Percentiles rank a stretch among this genome's conserved stretches.
These are phyloP conservation scores for Dasyprocta punctata DNA, from an alignment of 2,113 vertebrate species.

Conservation along the genomic window DNA sequence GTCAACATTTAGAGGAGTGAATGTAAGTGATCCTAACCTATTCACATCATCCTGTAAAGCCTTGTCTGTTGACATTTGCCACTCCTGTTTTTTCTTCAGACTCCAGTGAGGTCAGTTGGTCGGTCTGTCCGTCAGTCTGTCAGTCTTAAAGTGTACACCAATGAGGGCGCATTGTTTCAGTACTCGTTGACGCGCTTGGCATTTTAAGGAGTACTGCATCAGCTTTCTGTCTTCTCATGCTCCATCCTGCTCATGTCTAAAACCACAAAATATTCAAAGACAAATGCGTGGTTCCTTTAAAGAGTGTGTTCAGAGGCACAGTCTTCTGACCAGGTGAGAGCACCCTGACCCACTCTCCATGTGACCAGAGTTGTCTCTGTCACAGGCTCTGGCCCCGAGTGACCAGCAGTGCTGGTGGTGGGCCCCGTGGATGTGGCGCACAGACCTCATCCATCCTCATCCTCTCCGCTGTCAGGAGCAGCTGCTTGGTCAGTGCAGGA, in stretches of 20 bases:
- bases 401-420: accelerated
- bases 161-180: neutral
- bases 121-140: neutral
- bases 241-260: neutral
- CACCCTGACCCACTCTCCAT: neutral
- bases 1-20: slow-evolving; percentile 19
- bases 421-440: accelerated
- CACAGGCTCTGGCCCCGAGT: neutral
- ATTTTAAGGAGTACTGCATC: neutral
- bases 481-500: neutral
- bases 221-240: neutral
- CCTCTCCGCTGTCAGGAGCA: neutral
- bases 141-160: neutral
- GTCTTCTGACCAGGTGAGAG: neutral
- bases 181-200: neutral
- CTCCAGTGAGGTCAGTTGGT: neutral
- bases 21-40: neutral
- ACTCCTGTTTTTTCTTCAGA: neutral
- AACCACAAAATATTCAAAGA: neutral
- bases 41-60: neutral
- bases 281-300: neutral
- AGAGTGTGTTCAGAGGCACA: neutral
- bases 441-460: neutral
- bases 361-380: neutral
- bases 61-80: neutral